Base-by-base conservation (phyloP, 2,797 vertebrate genomes). In the Setipinna tenuifilis region DNA sequence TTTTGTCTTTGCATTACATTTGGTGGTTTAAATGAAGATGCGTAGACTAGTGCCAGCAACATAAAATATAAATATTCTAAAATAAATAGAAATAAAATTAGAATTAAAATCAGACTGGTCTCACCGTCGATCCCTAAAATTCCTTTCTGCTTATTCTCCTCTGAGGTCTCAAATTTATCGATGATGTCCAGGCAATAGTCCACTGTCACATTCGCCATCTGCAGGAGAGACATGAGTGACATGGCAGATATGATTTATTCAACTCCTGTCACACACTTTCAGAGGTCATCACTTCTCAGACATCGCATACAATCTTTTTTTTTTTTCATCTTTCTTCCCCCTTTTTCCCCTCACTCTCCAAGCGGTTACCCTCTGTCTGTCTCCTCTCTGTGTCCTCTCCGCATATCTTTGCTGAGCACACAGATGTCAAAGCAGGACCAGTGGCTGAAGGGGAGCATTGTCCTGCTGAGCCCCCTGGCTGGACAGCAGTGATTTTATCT, bases 81-180 rank as follows among this genome's bases (percentile, higher is more conserved):
- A n/a, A n/a, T 48, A 5, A 61, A 61, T 21, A n/a, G 19, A 19
- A 19, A 21, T n/a, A 19, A 61, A 21, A 68, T n/a, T 9, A 23
- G n/a, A n/a, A n/a, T n/a, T n/a, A n/a, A n/a, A n/a, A n/a, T 62
- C 59, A 21, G 19, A 17, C 41, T 35, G 84, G 71, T 75, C 31
- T 95, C 96, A 99, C 98, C 98, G 95, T 99, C 98, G 88, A 99
- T 97, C 82, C 98, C 98, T 91, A 99, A 93, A 86, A 98, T 88
- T 6, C 96, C 96, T 86, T 94, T 96, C 83, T 94, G 94, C 93
- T 98, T 99, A 93, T 98, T 98, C 93, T 99, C 98, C 83, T 98
- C 96, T 0, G 97, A 97, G 84, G 96, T 91, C 91, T 99, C 98
- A 92, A 99, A 99, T 92, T 98, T 99, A 90, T 96, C 94, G 90